Conservation (phyloP, 1,140 invertebrate species). For the Pseudomyrmex flavicornis region DNA sequence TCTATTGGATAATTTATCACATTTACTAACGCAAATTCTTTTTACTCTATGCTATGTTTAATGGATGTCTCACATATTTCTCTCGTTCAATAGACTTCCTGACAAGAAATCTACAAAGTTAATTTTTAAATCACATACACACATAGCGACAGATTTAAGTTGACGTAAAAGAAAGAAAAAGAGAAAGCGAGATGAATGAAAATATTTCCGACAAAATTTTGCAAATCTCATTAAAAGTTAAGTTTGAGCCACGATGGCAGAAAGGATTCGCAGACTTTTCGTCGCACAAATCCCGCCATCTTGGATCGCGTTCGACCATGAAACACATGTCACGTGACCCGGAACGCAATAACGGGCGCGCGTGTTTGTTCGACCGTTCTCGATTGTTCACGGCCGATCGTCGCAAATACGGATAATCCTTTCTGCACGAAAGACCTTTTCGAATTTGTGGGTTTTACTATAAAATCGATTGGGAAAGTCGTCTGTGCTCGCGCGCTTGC, state of each 20-base stretch:
- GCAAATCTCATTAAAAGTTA: slow-evolving; percentile 73
- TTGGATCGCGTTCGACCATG: slow-evolving; percentile 52
- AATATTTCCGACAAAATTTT: slow-evolving; percentile 59
- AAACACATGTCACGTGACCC: slow-evolving; percentile 63
- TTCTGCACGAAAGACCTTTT: slow-evolving; percentile 47
- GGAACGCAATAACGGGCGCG: slow-evolving; percentile 35
- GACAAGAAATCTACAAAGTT: slow-evolving; percentile 16
- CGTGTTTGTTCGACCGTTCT: slow-evolving; percentile 25
- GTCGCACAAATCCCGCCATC: slow-evolving; percentile 48
- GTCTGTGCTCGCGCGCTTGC: not conserved
- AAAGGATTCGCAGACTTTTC: slow-evolving; percentile 11
- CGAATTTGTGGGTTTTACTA: slow-evolving; percentile 17
- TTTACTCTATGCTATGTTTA: not conserved
- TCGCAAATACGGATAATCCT: slow-evolving; percentile 62
- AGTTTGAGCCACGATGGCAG: slow-evolving; percentile 39
- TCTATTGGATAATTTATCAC: not conserved
- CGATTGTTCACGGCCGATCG: slow-evolving; percentile 50
- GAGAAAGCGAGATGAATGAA: slow-evolving; percentile 3
- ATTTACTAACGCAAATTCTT: not conserved
- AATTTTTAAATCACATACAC: slow-evolving; percentile 36
- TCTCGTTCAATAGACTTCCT: slow-evolving; percentile 29
- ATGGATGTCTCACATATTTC: slow-evolving; percentile 17
- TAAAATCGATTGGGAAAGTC: slow-evolving; percentile 43
- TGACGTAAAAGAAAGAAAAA: slow-evolving; percentile 11
- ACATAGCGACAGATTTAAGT: slow-evolving; percentile 46